Evolutionary conservation across 2,113 vertebrate species (phyloP), one percentile per base, ranked within the genome.

Genomic region (Eurystomus gularis): DNA sequence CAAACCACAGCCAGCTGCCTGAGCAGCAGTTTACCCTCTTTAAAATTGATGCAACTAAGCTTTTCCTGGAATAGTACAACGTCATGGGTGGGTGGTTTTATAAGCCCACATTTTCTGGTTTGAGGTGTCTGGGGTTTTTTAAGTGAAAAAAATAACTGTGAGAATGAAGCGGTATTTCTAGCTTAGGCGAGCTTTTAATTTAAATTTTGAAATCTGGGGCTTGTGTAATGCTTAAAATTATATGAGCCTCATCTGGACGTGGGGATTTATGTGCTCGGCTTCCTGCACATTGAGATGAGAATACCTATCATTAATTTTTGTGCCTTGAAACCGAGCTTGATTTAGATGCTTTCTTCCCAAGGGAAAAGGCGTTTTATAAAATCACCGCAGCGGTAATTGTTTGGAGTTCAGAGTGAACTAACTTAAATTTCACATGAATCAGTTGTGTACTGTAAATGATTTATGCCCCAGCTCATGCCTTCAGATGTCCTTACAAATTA

Each of bases 311-410:
- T 84, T 68, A 78, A 84, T 93, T 96, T 80, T 60, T 93, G 88
- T 90, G 95, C 12, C 82, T 76, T 31, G 80, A 61, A 86, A 66
- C 51, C 2, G 1, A 90, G 57, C 35, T 71, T 93, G 93, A 95
- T 97, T 96, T 97, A 96, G 90, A 37, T 92, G 90, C 86, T 92
- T 78, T 68, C 51, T 61, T 92, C 65, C 31, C 76, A 46, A 62
- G 86, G 90, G 96, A 92, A 86, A 57, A 84, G 82, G 31, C 35
- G 13, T 86, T 96, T 93, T 70, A 39, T 78, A 35, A 75, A 90
- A 93, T 64, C 93, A 80, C 51, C 9, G 1, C 15, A 4, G 82
- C 69, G 49, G 90, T 81, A 94, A 94, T 88, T 70, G 85, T 93
- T 90, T 88, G 86, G 93, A 88, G 93, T 66, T 83, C 54, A 60